Base-by-base conservation (phyloP, 2,797 vertebrate species). In the Anguilla anguilla region DNA sequence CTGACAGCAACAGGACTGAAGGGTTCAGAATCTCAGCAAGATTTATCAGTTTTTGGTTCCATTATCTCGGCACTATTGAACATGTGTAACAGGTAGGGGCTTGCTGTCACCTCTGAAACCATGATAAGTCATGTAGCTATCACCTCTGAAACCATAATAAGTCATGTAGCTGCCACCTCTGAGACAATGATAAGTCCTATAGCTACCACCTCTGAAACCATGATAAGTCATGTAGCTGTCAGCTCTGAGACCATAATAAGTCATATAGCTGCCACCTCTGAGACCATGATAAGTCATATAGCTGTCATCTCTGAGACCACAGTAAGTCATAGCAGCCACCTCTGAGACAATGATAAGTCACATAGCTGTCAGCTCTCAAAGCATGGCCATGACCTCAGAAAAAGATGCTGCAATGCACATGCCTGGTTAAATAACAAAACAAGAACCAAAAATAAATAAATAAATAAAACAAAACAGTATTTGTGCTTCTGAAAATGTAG, bases 71-170 rank as follows among this genome's bases (percentile, higher is more conserved):
- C 25, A 1, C 85, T 53, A 74, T 55, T 86, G 85, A 13, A 53
- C 74, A 86, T 86, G 49, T 46, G 69, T 86, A 86, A 86, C 85
- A 86, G 84, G 25, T 7, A 85, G 53, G 10, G 59, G 35, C 46
- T 7, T 31, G 28, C 61, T 69, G 49, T 86, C n/a, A 51, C 61
- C 64, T 51, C 11, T 15, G 49, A 86, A 64, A 39, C 51, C 1
- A 11, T 49, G 22, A 31, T 72, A 69, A 86, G 49, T 72, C 61
- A n/a, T 22, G 46, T 31, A 77, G 43, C 43, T 5, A 5, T 43
- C 43, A 43, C 43, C 43, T 43, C 43, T 43, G 43, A 46, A 46
- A 46, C 43, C 43, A 46, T 46, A 46, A 46, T 46, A 46, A 46
- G 43, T 46, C 43, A 46, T 46, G 43, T 46, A 46, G 84, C 11